Conservation (phyloP, 2,797 vertebrate genomes). For the Ataeniobius toweri region DNA sequence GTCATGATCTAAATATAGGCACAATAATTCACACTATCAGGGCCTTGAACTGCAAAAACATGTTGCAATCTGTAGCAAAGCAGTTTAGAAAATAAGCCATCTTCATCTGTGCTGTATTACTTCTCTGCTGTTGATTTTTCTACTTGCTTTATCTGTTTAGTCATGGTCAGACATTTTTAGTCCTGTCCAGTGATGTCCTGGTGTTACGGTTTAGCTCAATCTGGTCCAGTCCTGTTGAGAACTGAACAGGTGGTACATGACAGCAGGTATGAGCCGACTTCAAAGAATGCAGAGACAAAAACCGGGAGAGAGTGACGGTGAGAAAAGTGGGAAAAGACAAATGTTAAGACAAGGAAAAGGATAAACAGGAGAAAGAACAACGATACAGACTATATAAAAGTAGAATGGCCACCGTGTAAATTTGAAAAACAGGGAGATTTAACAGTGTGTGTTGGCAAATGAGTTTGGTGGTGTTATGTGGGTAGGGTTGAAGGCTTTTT, state of each 20-base stretch:
- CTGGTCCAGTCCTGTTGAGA: conserved; percentile 60
- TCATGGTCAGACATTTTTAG: conserved; percentile 15
- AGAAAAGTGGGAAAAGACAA: conserved; percentile 26
- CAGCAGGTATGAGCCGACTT: conserved; percentile 81
- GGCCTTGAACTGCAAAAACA: no score
- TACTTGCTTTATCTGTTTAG: conserved; percentile 10
- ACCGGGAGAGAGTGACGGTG: conserved; percentile 24
- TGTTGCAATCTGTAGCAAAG: no score
- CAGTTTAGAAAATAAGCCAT: not conserved
- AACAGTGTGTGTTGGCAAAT: conserved; percentile 10
- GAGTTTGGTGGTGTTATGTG: conserved; percentile 20
- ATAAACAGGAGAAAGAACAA: conserved; percentile 21
- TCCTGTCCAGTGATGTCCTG: conserved; percentile 21
- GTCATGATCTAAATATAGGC: no score
- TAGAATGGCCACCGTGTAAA: conserved; percentile 8
- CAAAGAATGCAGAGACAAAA: conserved; percentile 69
- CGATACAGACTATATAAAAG: not conserved
- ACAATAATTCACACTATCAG: no score
- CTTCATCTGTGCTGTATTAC: not conserved
- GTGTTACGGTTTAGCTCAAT: conserved; percentile 45
- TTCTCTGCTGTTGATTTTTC: not conserved
- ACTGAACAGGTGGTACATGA: conserved; percentile 82
- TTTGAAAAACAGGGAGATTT: conserved; percentile 14
- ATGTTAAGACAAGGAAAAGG: conserved; percentile 41
- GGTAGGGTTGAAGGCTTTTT: conserved; percentile 41